Conservation (phyloP, 2,797 vertebrate genomes). For the Lophius americanus region DNA sequence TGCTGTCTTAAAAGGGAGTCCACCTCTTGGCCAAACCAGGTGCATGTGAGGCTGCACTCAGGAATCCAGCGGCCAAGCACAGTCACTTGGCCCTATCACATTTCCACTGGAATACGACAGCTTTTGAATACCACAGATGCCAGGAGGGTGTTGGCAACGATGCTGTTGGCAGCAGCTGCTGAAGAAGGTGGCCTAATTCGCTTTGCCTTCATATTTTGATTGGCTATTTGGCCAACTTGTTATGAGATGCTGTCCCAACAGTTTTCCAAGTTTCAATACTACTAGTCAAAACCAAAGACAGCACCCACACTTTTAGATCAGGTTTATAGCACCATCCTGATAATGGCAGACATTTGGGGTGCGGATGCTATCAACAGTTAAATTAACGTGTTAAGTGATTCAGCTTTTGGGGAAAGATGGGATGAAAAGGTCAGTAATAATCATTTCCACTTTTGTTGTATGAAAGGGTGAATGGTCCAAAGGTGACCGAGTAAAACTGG, state of each 20-base stretch:
- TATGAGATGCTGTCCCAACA: conserved; percentile 15
- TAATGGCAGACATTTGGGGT: conserved; percentile 22
- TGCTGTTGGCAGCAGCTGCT: conserved; percentile 66
- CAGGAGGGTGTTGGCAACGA: conserved; percentile 52
- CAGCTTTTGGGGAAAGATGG: conserved; percentile 27
- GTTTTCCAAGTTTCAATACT: neutral
- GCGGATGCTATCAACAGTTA: conserved; percentile 22
- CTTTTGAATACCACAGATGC: conserved; percentile 75
- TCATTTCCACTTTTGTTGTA: conserved; percentile 32
- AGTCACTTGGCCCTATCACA: conserved; percentile 72
- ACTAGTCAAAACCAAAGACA: conserved; percentile 42
- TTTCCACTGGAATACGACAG: conserved; percentile 81
- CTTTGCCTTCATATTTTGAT: conserved; percentile 63
- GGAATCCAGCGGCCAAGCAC: conserved; percentile 55
- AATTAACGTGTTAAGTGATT: conserved; percentile 23
- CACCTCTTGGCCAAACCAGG: conserved; percentile 53
- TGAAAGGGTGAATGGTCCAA: conserved; percentile 1
- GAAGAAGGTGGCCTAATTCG: conserved; percentile 53
- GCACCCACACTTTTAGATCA: conserved; percentile 39
- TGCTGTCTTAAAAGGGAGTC: conserved; percentile 19
- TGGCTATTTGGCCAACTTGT: conserved; percentile 39
- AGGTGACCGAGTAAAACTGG: neutral
- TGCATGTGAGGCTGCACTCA: conserved; percentile 52
- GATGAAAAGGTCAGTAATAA: conserved; percentile 11
- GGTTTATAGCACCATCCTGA: conserved; percentile 24